Evolutionary conservation across 2,797 vertebrate genomes (phyloP).

Genomic region (Alauda arvensis): DNA sequence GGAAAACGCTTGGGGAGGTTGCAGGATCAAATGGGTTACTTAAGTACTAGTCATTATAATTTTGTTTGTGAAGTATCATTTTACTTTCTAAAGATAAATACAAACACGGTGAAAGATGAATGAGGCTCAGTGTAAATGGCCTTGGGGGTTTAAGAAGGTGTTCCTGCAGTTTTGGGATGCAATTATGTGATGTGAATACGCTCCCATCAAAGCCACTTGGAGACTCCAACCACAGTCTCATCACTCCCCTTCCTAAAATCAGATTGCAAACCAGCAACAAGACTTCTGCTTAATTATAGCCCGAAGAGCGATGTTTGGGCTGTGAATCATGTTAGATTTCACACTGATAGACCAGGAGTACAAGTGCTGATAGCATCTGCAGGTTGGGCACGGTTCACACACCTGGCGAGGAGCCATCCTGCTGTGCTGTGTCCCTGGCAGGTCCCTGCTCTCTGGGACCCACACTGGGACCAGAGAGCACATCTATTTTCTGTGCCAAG

Average conservation of each 20-base stretch:
- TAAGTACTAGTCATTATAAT: neutral
- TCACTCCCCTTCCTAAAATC: constrained; percentile 54
- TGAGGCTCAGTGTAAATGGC: neutral
- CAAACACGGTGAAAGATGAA: neutral
- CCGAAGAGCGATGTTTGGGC: constrained; percentile 60
- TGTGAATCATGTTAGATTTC: constrained; percentile 58
- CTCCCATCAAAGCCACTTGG: neutral
- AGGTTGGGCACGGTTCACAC: neutral
- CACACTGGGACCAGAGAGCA: accelerated
- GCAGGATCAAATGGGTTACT: constrained; percentile 24
- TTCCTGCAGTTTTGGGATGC: neutral
- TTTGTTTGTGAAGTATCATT: constrained; percentile 9
- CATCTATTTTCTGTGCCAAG: neutral
- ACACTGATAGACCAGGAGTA: constrained; percentile 4
- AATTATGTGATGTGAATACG: accelerated
- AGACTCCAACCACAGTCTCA: constrained; percentile 3
- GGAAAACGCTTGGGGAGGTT: neutral
- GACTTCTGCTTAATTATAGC: constrained; percentile 60
- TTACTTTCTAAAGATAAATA: neutral
- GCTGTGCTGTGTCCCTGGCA: accelerated
- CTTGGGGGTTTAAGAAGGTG: neutral
- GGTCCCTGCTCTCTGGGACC: neutral
- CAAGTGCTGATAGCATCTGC: constrained; percentile 40
- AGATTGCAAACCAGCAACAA: constrained; percentile 55
- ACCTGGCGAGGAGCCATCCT: neutral